A percentile compares a stretch with the other conserved stretches of the same genome.
phyloP scores from a whole-genome alignment of 2,888 invertebrate genomes.

The Agapostemon virescens region DNA sequence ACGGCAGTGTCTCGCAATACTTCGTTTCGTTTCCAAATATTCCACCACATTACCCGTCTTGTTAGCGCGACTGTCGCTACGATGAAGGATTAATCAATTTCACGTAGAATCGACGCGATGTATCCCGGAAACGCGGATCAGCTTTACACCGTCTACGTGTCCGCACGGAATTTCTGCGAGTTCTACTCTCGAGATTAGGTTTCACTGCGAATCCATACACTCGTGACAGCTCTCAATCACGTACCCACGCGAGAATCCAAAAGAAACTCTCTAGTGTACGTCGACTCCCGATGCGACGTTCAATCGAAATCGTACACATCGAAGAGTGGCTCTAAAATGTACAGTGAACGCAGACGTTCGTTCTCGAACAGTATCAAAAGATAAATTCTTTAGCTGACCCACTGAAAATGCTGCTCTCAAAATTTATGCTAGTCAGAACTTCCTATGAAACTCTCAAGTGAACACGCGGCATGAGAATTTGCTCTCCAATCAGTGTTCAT shows the following conservation, averaged over 20 bases:
- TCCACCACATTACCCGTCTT: background rate
- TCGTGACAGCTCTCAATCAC: background rate
- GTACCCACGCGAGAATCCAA: conserved; percentile 1
- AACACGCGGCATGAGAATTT: background rate
- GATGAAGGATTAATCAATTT: background rate
- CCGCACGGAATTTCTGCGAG: background rate
- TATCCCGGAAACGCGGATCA: background rate
- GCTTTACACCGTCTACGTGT: background rate
- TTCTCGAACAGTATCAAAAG: no score
- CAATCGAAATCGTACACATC: background rate
- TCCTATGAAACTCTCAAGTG: background rate
- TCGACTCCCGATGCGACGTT: background rate
- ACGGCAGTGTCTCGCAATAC: conserved; percentile 32
- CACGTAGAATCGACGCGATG: background rate
- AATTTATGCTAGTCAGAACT: background rate
- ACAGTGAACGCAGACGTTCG: background rate
- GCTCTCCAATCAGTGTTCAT: background rate
- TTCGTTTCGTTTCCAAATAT: background rate
- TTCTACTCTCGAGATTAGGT: background rate
- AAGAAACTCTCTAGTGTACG: background rate
- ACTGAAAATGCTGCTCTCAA: background rate
- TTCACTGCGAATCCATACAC: background rate
- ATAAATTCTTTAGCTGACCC: background rate
- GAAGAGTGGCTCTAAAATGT: background rate
- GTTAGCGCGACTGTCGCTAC: conserved; percentile 11